Conservation (phyloP, 2,888 invertebrate genomes). For the Campoletis raptor region DNA sequence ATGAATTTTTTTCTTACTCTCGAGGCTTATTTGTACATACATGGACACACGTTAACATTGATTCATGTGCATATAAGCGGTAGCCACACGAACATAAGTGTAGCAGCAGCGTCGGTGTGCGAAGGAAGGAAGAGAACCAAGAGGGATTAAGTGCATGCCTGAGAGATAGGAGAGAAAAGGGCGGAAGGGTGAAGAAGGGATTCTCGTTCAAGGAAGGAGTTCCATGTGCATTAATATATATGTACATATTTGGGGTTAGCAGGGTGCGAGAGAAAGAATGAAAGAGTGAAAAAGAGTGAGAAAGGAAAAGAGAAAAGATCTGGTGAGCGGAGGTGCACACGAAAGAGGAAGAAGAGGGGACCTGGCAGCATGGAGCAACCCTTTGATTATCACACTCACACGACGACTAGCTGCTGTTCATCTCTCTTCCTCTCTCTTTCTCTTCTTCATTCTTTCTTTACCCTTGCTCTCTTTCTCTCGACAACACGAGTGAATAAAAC, state of each 20-base stretch:
- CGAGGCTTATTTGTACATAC: conserved; percentile 12
- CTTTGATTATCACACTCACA: conserved; percentile 77
- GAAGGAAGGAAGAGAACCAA: conserved; percentile 64
- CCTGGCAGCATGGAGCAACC: conserved; percentile 74
- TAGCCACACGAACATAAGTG: conserved; percentile 55
- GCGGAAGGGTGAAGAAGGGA: conserved; percentile 62
- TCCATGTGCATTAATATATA: conserved; percentile 16
- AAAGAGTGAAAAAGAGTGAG: conserved; percentile 44
- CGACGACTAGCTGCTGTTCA: conserved; percentile 61
- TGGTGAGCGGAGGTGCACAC: conserved; percentile 58
- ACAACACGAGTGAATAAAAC: conserved; percentile 37
- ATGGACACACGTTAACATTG: conserved; percentile 11
- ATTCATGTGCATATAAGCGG: conserved; percentile 30
- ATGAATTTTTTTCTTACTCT: conserved; percentile 56
- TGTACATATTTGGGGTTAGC: conserved; percentile 20
- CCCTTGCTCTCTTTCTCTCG: conserved; percentile 1
- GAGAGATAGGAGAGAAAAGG: conserved; percentile 66
- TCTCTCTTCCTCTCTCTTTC: conserved; percentile 21
- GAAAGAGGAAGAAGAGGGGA: conserved; percentile 71
- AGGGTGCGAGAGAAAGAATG: conserved; percentile 54
- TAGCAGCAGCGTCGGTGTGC: conserved; percentile 26
- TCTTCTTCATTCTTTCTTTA: conserved; percentile 7
- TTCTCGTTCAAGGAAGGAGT: conserved; percentile 45
- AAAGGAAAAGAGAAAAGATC: conserved; percentile 39
- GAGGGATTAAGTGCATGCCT: conserved; percentile 65